Conservation (phyloP, 2,888 invertebrate species). For the Mechanitis mazaeus region DNA sequence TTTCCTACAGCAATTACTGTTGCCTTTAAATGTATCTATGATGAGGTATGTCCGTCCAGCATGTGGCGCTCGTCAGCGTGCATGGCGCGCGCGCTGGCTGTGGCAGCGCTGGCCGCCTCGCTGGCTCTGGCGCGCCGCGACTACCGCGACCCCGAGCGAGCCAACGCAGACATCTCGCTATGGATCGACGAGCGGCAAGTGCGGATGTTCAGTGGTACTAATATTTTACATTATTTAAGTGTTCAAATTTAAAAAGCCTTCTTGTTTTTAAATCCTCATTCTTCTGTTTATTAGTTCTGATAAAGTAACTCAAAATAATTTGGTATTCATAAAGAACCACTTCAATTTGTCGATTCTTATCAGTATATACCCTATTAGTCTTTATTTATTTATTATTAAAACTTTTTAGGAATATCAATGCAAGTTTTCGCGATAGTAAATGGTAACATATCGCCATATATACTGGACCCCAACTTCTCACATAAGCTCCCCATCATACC, state of each 20-base stretch:
- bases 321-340: no score
- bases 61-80: slow-evolving; percentile 61
- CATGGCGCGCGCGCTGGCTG: slow-evolving; percentile 61
- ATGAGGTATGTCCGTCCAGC: slow-evolving; percentile 33
- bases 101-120: slow-evolving; percentile 53
- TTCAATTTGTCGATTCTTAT: no score
- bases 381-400: slow-evolving; percentile 5
- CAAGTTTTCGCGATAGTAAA: slow-evolving; percentile 93
- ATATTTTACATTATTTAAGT: no score
- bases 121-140: slow-evolving; percentile 60
- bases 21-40: not conserved
- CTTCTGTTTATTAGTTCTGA: no score
- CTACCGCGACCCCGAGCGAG: slow-evolving; percentile 54
- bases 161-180: slow-evolving; percentile 81
- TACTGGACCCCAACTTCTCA: slow-evolving; percentile 93
- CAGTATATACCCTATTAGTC: no score
- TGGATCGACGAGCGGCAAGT: slow-evolving; percentile 96
- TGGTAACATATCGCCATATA: slow-evolving; percentile 89
- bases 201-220: slow-evolving; percentile 90
- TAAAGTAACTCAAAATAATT: no score
- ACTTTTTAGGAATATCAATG: slow-evolving; percentile 84
- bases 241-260: no score
- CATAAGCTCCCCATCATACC: slow-evolving; percentile 93
- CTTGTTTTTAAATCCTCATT: no score
- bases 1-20: no score